Conservation (phyloP, 2,888 invertebrate species). For the Lithodes maja region DNA sequence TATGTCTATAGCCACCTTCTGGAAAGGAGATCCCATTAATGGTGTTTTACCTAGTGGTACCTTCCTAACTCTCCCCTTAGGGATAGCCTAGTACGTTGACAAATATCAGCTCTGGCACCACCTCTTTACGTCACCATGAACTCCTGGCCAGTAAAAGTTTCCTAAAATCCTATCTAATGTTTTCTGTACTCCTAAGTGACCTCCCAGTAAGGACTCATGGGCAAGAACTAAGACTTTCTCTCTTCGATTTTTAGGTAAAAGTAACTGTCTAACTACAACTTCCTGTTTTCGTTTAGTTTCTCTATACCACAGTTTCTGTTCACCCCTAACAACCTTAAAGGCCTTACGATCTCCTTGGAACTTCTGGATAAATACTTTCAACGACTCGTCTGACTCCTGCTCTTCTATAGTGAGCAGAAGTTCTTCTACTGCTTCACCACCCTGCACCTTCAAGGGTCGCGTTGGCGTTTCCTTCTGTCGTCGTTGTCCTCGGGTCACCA, state of each 20-base stretch:
- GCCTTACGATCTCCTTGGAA: not conserved
- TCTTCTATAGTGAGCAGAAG: not conserved
- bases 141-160: slow-evolving; percentile 1
- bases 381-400: not conserved
- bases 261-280: not conserved
- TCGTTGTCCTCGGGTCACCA: no score
- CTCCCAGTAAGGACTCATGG: not conserved
- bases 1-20: not conserved
- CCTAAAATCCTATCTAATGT: not conserved
- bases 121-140: not conserved
- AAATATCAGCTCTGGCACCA: not conserved
- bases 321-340: not conserved
- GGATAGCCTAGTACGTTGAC: not conserved
- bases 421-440: no score
- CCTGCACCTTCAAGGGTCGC: no score
- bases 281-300: not conserved
- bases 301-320: not conserved
- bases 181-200: not conserved
- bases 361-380: not conserved
- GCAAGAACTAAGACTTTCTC: not conserved
- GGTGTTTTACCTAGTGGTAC: slow-evolving; percentile 1
- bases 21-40: not conserved
- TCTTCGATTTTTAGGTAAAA: not conserved
- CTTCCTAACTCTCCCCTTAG: not conserved
- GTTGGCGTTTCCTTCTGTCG: no score